phyloP scores from a whole-genome alignment of 2,888 invertebrate species.

The Sphaeridia pumilis region DNA sequence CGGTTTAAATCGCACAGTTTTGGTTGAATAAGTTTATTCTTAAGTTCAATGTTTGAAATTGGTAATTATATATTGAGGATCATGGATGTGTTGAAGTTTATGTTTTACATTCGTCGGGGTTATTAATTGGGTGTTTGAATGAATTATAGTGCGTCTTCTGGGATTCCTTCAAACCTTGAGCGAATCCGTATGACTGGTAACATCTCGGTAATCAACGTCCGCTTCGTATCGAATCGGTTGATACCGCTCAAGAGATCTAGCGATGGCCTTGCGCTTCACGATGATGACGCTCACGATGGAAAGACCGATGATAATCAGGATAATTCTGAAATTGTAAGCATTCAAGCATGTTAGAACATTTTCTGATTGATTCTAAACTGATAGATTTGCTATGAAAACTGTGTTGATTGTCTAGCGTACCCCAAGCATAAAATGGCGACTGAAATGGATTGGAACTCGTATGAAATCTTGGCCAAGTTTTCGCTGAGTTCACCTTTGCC shows the following conservation, averaged over 20 bases:
- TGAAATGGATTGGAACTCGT: conserved; percentile 15
- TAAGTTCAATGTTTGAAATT: not conserved
- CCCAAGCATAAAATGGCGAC: conserved; percentile 28
- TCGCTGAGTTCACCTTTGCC: not conserved
- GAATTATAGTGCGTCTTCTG: too few relatives aligned
- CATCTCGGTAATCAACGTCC: conserved; percentile 19
- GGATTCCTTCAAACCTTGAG: not conserved
- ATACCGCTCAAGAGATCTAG: conserved; percentile 22
- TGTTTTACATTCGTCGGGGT: too few relatives aligned
- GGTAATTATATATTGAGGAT: conserved; percentile 5
- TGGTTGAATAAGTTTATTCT: not conserved
- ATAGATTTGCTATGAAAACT: not conserved
- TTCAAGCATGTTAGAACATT: too few relatives aligned
- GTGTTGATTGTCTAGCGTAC: conserved; percentile 15
- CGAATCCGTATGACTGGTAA: not conserved
- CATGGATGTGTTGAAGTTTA: conserved; percentile 7
- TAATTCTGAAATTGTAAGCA: conserved; percentile 24
- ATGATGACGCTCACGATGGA: conserved; percentile 28
- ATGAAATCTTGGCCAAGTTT: not conserved
- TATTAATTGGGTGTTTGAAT: too few relatives aligned
- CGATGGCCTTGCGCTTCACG: conserved; percentile 33
- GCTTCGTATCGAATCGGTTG: conserved; percentile 35
- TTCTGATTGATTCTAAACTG: too few relatives aligned
- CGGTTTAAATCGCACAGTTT: too few relatives aligned
- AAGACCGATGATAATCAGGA: conserved; percentile 25